Base-by-base conservation (phyloP, 1,140 invertebrate species). In the Camponotus vicinus region DNA sequence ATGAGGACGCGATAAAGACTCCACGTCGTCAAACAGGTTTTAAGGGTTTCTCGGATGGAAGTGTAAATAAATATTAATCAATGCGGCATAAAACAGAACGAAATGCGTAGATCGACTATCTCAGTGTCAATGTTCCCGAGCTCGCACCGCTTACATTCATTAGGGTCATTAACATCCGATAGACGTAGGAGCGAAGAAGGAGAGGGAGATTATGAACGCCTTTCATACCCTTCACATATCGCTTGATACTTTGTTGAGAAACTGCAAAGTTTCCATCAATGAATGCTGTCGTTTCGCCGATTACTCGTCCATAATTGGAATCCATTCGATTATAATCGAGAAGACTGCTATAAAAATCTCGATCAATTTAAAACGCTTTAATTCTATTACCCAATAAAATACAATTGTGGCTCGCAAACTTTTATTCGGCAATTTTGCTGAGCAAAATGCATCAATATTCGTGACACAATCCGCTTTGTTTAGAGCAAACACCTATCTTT, bases 31-130 rank as follows among this genome's bases (percentile, higher is more conserved):
- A 94, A 94, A 94, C 94, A 91, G 91, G 94, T 94, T 94, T 93
- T 8, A 80, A 80, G 86, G 91, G 90, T 92, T 88, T 88, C 86
- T 86, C 89, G 88, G 73, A 61, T 92, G 89, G 86, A 90, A 91
- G 92, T 92, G 94, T 94, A 94, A 94, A 94, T 94, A 94, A 95
- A 94, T 94, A 94, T 94, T 94, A 94, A 95, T 92, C 92, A 87
- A 89, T 88, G 89, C 88, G 89, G 87, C 91, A 86, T 89, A 63
- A 34, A 34, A 59, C 57, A 57, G 42, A 77, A 80, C 75, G 78
- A 91, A 88, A 94, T 92, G 90, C 75, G 88, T 73, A 83, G 82
- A 88, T 92, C 93, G 90, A 90, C 91, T 94, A 93, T 93, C 93
- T 93, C 90, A 92, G 92, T 94, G 94, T 94, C 94, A 94, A 93